A percentile compares a stretch with the other conserved stretches of the same genome.
Evolutionary conservation across 92 coral and sea anemone species (phyloP).

Genomic region (Virgularia gustaviana): DNA sequence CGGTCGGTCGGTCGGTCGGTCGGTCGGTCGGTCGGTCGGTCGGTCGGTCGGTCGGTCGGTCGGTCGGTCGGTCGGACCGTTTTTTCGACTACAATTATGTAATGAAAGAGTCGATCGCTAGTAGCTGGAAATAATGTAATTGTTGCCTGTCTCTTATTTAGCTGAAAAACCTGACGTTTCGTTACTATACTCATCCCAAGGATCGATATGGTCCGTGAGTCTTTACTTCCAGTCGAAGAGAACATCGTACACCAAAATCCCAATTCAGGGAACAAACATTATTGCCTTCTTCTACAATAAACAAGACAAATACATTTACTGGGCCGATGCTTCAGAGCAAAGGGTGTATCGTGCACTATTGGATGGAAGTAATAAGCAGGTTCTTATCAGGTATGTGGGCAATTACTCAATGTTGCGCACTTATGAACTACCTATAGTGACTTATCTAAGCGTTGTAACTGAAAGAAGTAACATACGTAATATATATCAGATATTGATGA

Average conservation of each 20-base stretch:
- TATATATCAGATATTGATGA: no score
- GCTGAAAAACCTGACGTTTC: constrained; percentile 58
- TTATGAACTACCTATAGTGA: no score
- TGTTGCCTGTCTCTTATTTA: neutral
- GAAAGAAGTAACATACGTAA: no score
- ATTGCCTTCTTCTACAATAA: constrained; percentile 76
- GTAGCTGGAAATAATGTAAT: neutral
- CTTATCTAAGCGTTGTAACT: no score
- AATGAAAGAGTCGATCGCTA: neutral
- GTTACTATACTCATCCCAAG: constrained; percentile 52
- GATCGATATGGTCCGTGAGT: constrained; percentile 64
- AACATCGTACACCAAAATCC: constrained; percentile 57
- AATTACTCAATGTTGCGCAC: neutral
- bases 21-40: neutral
- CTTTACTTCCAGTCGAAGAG: constrained; percentile 55
- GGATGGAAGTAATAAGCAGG: constrained; percentile 63
- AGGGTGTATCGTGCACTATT: constrained; percentile 70
- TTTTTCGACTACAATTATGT: neutral
- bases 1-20: no score
- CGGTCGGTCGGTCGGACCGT: neutral
- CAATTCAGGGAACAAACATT: constrained; percentile 58
- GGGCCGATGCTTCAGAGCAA: constrained; percentile 63
- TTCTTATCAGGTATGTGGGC: constrained; percentile 51
- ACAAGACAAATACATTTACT: constrained; percentile 71
- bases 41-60: neutral